A percentile compares a stretch with the other conserved stretches of the same genome.
phyloP scores from a whole-genome alignment of 2,888 invertebrate genomes.

The Saturnia japonica region DNA sequence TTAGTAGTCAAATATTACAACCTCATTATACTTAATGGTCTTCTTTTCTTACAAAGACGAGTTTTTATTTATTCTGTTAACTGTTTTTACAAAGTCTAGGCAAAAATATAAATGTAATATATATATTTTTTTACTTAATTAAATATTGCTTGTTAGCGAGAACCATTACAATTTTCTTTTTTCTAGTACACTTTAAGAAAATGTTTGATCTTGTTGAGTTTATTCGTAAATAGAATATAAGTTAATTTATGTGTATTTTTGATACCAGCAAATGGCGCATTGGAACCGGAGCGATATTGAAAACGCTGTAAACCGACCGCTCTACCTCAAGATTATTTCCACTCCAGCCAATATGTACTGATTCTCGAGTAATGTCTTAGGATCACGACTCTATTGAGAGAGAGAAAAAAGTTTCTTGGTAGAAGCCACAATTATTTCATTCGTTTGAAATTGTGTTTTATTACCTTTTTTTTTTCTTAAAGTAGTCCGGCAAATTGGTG shows the following conservation, averaged over 20 bases:
- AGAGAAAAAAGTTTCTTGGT: neutral
- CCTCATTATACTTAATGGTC: neutral
- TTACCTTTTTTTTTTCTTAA: too few relatives aligned
- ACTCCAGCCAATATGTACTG: slow-evolving; percentile 54
- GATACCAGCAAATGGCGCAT: neutral
- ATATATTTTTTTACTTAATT: neutral
- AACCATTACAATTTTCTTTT: neutral
- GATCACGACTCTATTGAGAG: neutral
- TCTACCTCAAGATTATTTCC: slow-evolving; percentile 57
- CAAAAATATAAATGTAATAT: neutral
- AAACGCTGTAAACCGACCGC: slow-evolving; percentile 61
- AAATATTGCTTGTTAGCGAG: neutral
- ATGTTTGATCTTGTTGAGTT: neutral
- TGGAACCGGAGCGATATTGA: slow-evolving; percentile 53
- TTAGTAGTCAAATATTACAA: slow-evolving; percentile 1
- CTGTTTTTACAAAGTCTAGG: slow-evolving; percentile 1
- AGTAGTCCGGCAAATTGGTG: too few relatives aligned
- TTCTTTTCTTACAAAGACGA: neutral
- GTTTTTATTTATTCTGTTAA: too few relatives aligned
- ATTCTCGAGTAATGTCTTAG: slow-evolving; percentile 31
- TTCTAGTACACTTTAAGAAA: neutral
- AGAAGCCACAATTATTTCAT: neutral
- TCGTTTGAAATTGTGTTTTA: neutral
- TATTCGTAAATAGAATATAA: neutral
- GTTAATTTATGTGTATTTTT: neutral